These are phyloP conservation scores for Lithosia quadra DNA, from an alignment of 2,888 invertebrate species.

Conservation along the genomic window DNA sequence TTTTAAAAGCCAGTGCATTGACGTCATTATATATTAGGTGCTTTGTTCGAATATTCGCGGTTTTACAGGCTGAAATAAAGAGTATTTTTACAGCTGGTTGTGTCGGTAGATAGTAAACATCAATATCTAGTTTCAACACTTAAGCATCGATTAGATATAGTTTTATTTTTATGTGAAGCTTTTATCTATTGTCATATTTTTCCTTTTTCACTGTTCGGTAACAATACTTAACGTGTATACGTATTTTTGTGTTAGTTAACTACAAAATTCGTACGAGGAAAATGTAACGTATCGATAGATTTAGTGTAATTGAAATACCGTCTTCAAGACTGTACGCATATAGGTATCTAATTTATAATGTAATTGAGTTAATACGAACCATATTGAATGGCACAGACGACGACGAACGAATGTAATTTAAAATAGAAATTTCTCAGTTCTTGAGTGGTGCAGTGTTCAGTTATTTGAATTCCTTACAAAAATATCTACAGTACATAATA, in stretches of 20 bases:
- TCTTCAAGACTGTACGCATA: not conserved
- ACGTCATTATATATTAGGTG: slow-evolving; percentile 64
- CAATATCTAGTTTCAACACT: slow-evolving; percentile 47
- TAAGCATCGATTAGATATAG: slow-evolving; percentile 34
- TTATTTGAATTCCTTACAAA: slow-evolving; percentile 42
- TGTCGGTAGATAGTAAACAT: slow-evolving; percentile 56
- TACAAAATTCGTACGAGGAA: not conserved
- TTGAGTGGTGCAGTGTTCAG: slow-evolving; percentile 41
- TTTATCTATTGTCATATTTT: slow-evolving; percentile 7
- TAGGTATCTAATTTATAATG: not conserved
- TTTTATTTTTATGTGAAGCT: slow-evolving; percentile 42
- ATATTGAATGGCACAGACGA: slow-evolving; percentile 11
- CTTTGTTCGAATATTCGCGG: slow-evolving; percentile 61
- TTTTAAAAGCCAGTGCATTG: slow-evolving; percentile 58
- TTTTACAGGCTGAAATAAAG: slow-evolving; percentile 56
- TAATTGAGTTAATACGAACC: slow-evolving; percentile 16
- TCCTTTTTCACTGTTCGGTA: not conserved
- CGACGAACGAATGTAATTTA: slow-evolving; percentile 25
- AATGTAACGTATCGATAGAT: not conserved
- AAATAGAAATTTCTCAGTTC: slow-evolving; percentile 27
- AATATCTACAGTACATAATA: slow-evolving; percentile 46
- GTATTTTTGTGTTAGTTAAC: not conserved
- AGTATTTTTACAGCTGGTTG: slow-evolving; percentile 63
- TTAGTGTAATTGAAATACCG: not conserved
- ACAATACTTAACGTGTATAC: not conserved